phyloP scores from a whole-genome alignment of 2,113 vertebrate genomes.

The Paradoxurus hermaphroditus region DNA sequence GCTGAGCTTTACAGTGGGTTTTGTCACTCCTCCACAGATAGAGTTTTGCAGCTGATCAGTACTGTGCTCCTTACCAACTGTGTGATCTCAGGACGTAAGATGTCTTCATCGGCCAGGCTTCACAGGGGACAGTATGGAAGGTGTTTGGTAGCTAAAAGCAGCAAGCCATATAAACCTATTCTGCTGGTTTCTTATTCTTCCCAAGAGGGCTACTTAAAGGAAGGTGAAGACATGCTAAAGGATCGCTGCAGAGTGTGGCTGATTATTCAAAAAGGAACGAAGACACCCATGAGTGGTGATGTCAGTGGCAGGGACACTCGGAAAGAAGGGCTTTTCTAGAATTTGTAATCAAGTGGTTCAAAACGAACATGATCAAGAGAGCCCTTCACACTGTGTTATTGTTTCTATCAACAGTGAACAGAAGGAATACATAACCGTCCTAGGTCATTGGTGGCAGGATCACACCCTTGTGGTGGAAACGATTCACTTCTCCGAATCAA shows the following conservation, averaged over 20 bases:
- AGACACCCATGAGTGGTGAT: conserved; percentile 55
- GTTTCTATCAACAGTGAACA: conserved; percentile 83
- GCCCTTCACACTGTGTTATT: conserved; percentile 81
- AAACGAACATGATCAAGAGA: conserved; percentile 77
- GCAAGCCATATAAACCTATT: conserved; percentile 70
- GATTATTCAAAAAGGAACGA: conserved; percentile 37
- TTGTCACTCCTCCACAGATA: not conserved
- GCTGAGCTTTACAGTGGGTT: not conserved
- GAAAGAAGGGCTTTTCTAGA: conserved; percentile 81
- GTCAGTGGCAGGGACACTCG: conserved; percentile 18
- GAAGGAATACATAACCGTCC: conserved; percentile 85
- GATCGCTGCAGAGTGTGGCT: conserved; percentile 53
- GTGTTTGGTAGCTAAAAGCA: conserved; percentile 76
- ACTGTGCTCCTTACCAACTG: not conserved
- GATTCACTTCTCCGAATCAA: conserved; percentile 82
- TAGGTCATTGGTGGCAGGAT: conserved; percentile 85
- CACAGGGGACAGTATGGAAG: conserved; percentile 69
- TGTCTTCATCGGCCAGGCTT: conserved; percentile 82
- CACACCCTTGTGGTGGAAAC: conserved; percentile 86
- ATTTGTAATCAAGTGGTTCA: conserved; percentile 83
- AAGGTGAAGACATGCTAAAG: conserved; percentile 69
- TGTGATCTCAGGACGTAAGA: conserved; percentile 46
- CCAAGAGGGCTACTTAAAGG: conserved; percentile 67
- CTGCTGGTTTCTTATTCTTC: conserved; percentile 61
- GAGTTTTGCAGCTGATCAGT: not conserved